Evolutionary conservation across 64 coral and sea anemone species (phyloP), one percentile per base, ranked within the genome.

Genomic region (Acropora tenuis): DNA sequence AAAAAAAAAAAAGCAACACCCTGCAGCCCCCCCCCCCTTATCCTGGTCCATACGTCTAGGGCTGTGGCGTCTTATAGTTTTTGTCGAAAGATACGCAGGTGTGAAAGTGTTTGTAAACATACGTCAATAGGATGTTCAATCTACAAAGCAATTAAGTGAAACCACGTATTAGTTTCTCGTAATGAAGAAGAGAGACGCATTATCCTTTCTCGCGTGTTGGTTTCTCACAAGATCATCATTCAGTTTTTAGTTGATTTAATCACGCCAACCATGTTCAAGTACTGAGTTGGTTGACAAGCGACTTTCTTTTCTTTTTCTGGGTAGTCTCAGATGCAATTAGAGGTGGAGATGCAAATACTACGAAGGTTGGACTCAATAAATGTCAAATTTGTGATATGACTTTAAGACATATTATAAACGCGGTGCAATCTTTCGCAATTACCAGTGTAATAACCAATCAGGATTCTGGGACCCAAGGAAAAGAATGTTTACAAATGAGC

Each of bases 391-490:
- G n/a, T 85, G 13, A 48, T 15, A 69, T 16, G 63, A 69, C 42
- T 48, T 10, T 85, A 17, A 12, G 43, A 72, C 45, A 18, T 45
- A 17, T 71, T 46, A 16, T 43, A 59, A 12, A 71, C 42, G 11
- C 43, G 10, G 16, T 43, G 43, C 17, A 72, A 50, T 8, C 17
- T 85, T 72, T 71, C 65, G 63, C 65, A 85, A 85, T 85, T 50
- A 71, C 82, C 17, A 4, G 1, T 8, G 42, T 49, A 17, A 20
- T 49, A 85, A 17, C 82, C 82, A 85, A 85, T 85, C 82, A 85
- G 10, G 47, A 49, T 18, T 47, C 46, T 12, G 11, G 65, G 12
- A 20, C 48, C 68, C 80, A 67, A 67, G 80, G 41, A 15, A 13
- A 57, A 47, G 13, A 57, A 7, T 16, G 41, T 44, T 83, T 43